Conservation (phyloP, 2,113 vertebrate species). For the Spilogale gracilis region DNA sequence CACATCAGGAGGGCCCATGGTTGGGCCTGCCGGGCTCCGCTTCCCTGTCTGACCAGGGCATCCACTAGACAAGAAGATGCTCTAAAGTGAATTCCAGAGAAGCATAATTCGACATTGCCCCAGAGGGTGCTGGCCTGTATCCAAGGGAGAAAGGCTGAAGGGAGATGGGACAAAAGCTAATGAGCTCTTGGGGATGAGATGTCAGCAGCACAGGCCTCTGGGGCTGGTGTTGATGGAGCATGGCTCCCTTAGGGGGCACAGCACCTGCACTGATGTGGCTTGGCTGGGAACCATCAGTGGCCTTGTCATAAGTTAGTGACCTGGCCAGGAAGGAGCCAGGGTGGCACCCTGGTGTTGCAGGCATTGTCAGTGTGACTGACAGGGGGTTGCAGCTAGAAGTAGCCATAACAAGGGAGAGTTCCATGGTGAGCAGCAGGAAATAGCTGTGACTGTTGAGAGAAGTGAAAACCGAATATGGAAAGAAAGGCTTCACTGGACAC, state of each 20-base stretch:
- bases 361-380: neutral
- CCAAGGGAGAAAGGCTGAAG: neutral
- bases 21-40: neutral
- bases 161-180: neutral
- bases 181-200: neutral
- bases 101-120: neutral
- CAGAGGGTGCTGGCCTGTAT: neutral
- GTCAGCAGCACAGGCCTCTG: neutral
- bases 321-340: neutral
- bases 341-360: neutral
- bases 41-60: neutral
- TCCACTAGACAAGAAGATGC: neutral
- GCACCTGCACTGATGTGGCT: neutral
- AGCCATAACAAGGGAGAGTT: neutral
- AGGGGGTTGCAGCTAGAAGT: neutral
- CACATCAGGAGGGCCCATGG: neutral
- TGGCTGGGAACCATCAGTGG: neutral
- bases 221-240: neutral
- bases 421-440: neutral
- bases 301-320: neutral
- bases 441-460: neutral
- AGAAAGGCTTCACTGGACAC: neutral
- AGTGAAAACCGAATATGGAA: neutral
- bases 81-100: neutral
- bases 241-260: neutral